These are phyloP conservation scores for Timandra comae DNA, from an alignment of 2,888 invertebrate species.

Conservation along the genomic window DNA sequence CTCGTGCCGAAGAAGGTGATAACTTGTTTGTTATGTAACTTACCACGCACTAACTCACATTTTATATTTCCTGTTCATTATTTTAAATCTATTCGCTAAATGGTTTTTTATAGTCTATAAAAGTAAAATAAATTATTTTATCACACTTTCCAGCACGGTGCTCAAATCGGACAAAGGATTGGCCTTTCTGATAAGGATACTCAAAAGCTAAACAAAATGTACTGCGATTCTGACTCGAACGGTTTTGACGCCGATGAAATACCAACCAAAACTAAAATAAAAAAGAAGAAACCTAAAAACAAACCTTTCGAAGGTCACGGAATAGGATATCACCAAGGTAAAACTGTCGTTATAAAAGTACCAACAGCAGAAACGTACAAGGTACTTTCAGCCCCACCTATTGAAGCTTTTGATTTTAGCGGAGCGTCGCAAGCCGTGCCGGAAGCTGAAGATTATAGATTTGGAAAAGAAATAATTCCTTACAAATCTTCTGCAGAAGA, in stretches of 20 bases:
- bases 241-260: conserved; percentile 32
- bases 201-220: conserved; percentile 77
- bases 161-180: conserved; percentile 74
- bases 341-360: conserved; percentile 63
- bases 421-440: conserved; percentile 56
- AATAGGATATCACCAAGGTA: conserved; percentile 71
- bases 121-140: too few relatives aligned
- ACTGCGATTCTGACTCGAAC: conserved; percentile 60
- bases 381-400: conserved; percentile 45
- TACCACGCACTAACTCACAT: too few relatives aligned
- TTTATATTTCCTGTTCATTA: too few relatives aligned
- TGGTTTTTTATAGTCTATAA: too few relatives aligned
- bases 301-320: conserved; percentile 66
- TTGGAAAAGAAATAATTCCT: conserved; percentile 41
- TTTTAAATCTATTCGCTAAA: too few relatives aligned
- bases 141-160: conserved; percentile 53
- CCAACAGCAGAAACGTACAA: conserved; percentile 51
- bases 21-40: conserved; percentile 8
- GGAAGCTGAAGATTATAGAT: conserved; percentile 42
- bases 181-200: conserved; percentile 77
- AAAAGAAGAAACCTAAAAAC: conserved; percentile 48
- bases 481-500: conserved; percentile 15
- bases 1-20: conserved; percentile 77
- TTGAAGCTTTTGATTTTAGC: conserved; percentile 66
- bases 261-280: conserved; percentile 26